A percentile compares a stretch with the other conserved stretches of the same genome.
These are phyloP conservation scores for Mirounga angustirostris DNA, from an alignment of 2,113 vertebrate genomes.

Conservation along the genomic window DNA sequence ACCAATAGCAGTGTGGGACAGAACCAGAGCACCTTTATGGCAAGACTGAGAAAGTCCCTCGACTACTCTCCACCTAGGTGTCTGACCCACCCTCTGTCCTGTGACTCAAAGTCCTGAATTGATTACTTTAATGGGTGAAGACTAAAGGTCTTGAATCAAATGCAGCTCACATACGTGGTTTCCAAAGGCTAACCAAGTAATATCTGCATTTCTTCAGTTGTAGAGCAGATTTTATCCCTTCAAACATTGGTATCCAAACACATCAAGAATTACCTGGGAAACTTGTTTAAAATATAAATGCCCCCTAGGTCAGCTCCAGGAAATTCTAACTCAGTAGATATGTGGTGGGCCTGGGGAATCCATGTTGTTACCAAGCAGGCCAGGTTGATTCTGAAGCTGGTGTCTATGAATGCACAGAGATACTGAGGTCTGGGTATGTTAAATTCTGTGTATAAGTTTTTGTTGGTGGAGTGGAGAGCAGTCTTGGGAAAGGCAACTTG, in stretches of 20 bases:
- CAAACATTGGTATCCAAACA: neutral
- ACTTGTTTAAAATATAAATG: neutral
- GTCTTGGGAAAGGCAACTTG: neutral
- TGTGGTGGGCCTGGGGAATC: neutral
- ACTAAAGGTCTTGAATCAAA: neutral
- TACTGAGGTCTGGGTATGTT: neutral
- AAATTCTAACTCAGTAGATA: neutral
- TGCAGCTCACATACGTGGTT: neutral
- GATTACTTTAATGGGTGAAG: neutral
- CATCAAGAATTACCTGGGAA: neutral
- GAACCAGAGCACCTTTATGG: neutral
- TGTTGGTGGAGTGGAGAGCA: neutral
- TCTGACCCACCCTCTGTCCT: neutral
- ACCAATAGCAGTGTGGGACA: neutral
- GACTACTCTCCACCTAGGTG: neutral
- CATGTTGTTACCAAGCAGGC: neutral
- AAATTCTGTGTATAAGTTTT: neutral
- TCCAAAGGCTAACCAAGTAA: neutral
- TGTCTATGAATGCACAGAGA: neutral
- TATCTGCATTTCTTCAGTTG: neutral
- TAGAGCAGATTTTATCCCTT: neutral
- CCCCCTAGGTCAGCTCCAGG: neutral
- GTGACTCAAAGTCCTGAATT: neutral
- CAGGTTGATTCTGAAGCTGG: neutral
- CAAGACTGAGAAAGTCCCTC: neutral